Base-by-base conservation (phyloP, 2,888 invertebrate species). In the Branchinecta sandiegonensis region DNA sequence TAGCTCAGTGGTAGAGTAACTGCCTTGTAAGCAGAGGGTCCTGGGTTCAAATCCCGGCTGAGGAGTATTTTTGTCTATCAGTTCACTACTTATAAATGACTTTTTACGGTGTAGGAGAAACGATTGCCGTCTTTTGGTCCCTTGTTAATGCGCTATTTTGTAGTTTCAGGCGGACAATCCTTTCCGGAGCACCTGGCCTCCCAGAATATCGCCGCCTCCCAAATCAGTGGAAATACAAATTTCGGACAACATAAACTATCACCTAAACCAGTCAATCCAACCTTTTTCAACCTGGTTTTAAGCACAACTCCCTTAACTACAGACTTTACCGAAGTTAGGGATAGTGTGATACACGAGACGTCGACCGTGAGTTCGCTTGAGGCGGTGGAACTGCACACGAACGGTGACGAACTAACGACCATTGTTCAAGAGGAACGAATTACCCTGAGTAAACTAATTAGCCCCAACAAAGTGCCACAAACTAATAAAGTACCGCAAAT, bases 131-230 rank as follows among this genome's bases (percentile, higher is more conserved):
- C 2, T 37, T 37, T 37, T 6, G 37, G n/a, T n/a, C 23, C 23
- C 23, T 23, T 5, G 37, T 37, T 37, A 37, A 37, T 37, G 6
- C 37, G 37, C 6, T 37, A 37, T 37, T 37, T 37, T 37, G 6
- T 37, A 37, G 63, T 56, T 56, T 23, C n/a, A 56, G 63, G 23
- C n/a, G 63, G 63, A 56, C 23, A n/a, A 9, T 56, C 63, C 8
- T 56, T 56, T 56, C 63, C 63, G n/a, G 63, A 56, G 8, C 63
- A 56, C 10, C 63, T 56, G n/a, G 63, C 63, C 10, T n/a, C 14
- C n/a, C n/a, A 23, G 14, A 56, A 56, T 56, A 17, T 56, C 9
- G 63, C 23, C 23, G 63, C 63, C 23, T 56, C 63, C 2, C 63
- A 56, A 23, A 17, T 23, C 23, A n/a, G 23, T 17, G 23, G 63